Evolutionary conservation across 2,888 invertebrate genomes (phyloP), one percentile per base, ranked within the genome.

Genomic region (Heliconius hortense): DNA sequence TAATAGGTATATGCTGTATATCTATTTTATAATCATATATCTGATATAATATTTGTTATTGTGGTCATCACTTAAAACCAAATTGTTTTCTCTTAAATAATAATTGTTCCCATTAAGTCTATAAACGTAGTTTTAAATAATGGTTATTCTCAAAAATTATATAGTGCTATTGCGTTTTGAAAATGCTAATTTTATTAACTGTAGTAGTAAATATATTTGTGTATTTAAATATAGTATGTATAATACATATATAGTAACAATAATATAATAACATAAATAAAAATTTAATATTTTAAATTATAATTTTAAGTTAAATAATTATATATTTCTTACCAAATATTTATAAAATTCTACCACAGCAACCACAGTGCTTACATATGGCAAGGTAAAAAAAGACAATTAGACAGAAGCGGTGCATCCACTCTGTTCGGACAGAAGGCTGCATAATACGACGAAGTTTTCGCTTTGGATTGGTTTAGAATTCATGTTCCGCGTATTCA

Each of bases 401-500:
- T 71, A 75, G 70, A 75, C 75, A 71, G 73, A 64, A 72, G 74
- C 74, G 66, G 76, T 77, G 74, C 71, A 77, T 76, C 76, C 73
- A 76, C 73, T 73, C 70, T 71, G 66, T 73, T 76, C 70, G 76
- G 60, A 74, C 66, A 43, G 68, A 67, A 72, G 74, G 48, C 66
- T 56, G 70, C 63, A 48, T 66, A 62, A 68, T 73, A 73, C 48
- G 68, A 66, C 66, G 53, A 72, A 72, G 71, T 48, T 48, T 72
- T 74, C 26, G 67, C 63, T 67, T 71, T 63, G 26, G 24, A 35
- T 71, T 68, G 13, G 67, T 67, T 35, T 74, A 71, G 43, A 76
- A 71, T 72, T 62, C 62, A 74, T 68, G 74, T 67, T 53, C 74
- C 71, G 67, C 67, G 66, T 62, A 67, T 60, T 73, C 59, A 53